phyloP scores from a whole-genome alignment of 2,888 invertebrate genomes.

The Euspilapteryx auroguttella region DNA sequence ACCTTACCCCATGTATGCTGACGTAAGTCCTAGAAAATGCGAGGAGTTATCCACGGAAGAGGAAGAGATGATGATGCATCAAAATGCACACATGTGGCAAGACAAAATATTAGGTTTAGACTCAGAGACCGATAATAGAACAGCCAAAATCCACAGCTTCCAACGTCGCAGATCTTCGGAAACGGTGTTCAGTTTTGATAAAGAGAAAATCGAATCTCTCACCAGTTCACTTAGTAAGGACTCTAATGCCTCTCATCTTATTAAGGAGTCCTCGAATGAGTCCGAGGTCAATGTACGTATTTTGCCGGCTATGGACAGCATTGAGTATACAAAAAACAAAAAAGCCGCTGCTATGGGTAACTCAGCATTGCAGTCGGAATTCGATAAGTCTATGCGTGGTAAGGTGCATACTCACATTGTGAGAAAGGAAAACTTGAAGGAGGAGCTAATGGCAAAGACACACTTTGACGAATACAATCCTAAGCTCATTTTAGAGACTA shows the following conservation, averaged over 20 bases:
- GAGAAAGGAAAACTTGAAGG: slow-evolving; percentile 61
- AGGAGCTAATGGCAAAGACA: slow-evolving; percentile 67
- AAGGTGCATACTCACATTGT: slow-evolving; percentile 38
- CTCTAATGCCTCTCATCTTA: slow-evolving; percentile 29
- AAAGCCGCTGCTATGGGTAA: slow-evolving; percentile 44
- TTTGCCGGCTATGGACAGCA: slow-evolving; percentile 55
- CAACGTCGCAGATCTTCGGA: slow-evolving; percentile 71
- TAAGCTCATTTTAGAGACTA: slow-evolving; percentile 57
- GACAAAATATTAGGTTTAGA: slow-evolving; percentile 54
- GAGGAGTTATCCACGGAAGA: slow-evolving; percentile 51
- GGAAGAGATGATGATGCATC: slow-evolving; percentile 51
- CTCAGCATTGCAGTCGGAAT: slow-evolving; percentile 63
- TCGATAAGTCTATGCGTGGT: slow-evolving; percentile 57
- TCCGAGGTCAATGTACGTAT: slow-evolving; percentile 51
- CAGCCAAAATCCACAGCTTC: slow-evolving; percentile 47
- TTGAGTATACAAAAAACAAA: slow-evolving; percentile 59
- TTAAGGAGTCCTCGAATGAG: slow-evolving; percentile 54
- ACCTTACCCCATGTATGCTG: slow-evolving; percentile 48
- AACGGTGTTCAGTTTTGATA: slow-evolving; percentile 75
- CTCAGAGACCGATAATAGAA: slow-evolving; percentile 50
- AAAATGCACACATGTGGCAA: slow-evolving; percentile 58
- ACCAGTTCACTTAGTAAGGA: slow-evolving; percentile 59
- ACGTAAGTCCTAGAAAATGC: slow-evolving; percentile 31
- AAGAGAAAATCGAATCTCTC: slow-evolving; percentile 73
- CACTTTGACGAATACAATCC: slow-evolving; percentile 76